phyloP scores from a whole-genome alignment of 2,113 vertebrate species.

The Alexandromys fortis region DNA sequence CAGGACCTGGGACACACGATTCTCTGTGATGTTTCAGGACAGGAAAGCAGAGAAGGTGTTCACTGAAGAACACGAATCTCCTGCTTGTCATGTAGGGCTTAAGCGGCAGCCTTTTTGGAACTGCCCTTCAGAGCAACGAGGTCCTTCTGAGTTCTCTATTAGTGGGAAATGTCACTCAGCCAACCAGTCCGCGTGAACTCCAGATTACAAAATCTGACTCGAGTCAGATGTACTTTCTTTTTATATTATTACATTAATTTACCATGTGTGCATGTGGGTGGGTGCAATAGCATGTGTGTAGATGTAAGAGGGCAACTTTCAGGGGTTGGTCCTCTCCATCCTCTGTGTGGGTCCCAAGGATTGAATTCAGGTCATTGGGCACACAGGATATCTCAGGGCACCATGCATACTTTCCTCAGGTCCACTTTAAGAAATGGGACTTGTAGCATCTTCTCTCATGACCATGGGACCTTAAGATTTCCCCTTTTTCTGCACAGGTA shows the following conservation, averaged over 20 bases:
- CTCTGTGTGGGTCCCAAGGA: neutral
- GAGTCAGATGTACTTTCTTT: neutral
- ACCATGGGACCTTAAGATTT: neutral
- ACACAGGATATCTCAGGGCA: neutral
- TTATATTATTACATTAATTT: neutral
- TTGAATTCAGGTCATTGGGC: neutral
- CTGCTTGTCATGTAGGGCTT: neutral
- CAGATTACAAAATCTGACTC: neutral
- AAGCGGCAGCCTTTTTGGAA: neutral
- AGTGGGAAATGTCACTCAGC: neutral
- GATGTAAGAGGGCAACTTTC: neutral
- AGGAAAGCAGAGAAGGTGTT: neutral
- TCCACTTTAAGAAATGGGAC: neutral
- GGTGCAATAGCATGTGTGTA: neutral
- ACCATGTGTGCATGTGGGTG: neutral
- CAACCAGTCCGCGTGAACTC: neutral
- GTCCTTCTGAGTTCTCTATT: neutral
- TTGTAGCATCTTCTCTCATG: neutral
- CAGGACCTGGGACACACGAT: neutral
- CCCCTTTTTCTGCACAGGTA: constrained; percentile 87
- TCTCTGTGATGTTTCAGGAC: neutral
- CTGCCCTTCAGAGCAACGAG: neutral
- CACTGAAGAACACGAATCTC: neutral
- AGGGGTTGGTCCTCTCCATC: neutral
- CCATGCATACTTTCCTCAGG: neutral